A percentile compares a stretch with the other conserved stretches of the same genome.
Conservation (phyloP, 2,888 invertebrate genomes). For the Melipona bicolor region DNA sequence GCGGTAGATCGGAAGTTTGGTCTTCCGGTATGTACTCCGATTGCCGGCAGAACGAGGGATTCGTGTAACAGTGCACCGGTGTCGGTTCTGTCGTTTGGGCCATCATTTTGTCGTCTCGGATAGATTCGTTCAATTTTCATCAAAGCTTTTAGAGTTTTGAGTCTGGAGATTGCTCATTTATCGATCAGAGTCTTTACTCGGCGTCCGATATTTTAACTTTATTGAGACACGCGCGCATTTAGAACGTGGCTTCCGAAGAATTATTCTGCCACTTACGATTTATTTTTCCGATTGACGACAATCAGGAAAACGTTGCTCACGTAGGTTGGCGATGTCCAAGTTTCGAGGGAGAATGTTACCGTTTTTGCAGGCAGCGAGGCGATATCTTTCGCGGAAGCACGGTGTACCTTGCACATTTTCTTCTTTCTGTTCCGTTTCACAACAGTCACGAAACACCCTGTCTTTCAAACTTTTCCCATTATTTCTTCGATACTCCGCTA, state of each 20-base stretch:
- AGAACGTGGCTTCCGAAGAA: not conserved
- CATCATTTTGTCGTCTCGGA: constrained; percentile 44
- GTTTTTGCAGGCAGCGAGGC: constrained; percentile 61
- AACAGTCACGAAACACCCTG: not conserved
- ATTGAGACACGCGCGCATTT: constrained; percentile 32
- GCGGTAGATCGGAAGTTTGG: constrained; percentile 83
- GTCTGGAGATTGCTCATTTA: too few species aligned
- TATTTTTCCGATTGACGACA: constrained; percentile 59
- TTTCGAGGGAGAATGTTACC: constrained; percentile 76
- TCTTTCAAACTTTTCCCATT: not conserved
- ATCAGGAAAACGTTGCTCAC: constrained; percentile 76
- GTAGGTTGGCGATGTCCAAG: constrained; percentile 74
- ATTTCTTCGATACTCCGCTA: not conserved
- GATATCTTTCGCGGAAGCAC: constrained; percentile 21
- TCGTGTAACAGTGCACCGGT: constrained; percentile 88
- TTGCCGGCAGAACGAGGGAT: constrained; percentile 92
- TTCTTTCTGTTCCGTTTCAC: not conserved
- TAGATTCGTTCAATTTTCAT: constrained; percentile 26
- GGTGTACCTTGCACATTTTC: constrained; percentile 63
- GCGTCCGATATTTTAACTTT: constrained; percentile 3
- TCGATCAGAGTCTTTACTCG: too few species aligned
- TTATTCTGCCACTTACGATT: constrained; percentile 12
- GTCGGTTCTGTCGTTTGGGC: constrained; percentile 62
- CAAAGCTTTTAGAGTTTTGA: not conserved
- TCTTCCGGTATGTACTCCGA: constrained; percentile 87